Evolutionary conservation across 2,888 invertebrate genomes (phyloP).

Genomic region (Adineta ricciae): DNA sequence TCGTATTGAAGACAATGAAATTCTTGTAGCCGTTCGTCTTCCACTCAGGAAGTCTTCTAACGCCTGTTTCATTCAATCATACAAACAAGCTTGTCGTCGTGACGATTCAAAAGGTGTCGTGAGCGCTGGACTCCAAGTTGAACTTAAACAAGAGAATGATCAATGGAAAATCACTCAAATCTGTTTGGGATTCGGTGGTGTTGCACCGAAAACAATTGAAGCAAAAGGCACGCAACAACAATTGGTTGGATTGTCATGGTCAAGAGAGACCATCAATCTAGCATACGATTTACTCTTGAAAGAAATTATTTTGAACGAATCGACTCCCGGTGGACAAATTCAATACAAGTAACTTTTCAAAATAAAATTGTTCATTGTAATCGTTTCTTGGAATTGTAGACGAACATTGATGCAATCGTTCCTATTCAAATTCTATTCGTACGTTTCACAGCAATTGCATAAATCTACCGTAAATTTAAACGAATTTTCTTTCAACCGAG

Average conservation of each 20-base stretch:
- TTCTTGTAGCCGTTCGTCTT: conserved; percentile 65
- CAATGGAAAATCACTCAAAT: conserved; percentile 56
- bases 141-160: conserved; percentile 48
- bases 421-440: conserved; percentile 55
- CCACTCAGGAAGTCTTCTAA: conserved; percentile 57
- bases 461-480: conserved; percentile 22
- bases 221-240: conserved; percentile 60
- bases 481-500: not conserved
- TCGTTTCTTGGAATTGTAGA: not conserved
- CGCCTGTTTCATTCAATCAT: conserved; percentile 67
- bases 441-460: conserved; percentile 38
- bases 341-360: conserved; percentile 56
- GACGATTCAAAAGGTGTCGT: conserved; percentile 94
- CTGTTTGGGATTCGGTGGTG: conserved; percentile 74
- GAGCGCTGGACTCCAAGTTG: conserved; percentile 66
- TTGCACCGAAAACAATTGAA: conserved; percentile 73
- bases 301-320: conserved; percentile 66
- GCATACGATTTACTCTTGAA: conserved; percentile 59
- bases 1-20: conserved; percentile 61
- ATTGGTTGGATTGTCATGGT: conserved; percentile 57
- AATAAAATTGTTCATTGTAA: not conserved
- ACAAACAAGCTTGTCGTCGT: conserved; percentile 77
- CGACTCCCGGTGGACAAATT: conserved; percentile 75
- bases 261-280: conserved; percentile 57
- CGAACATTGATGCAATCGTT: not conserved